Percentiles rank a stretch among this genome's conserved stretches.
These are phyloP conservation scores for Alauda arvensis DNA, from an alignment of 2,797 vertebrate genomes.

Conservation along the genomic window DNA sequence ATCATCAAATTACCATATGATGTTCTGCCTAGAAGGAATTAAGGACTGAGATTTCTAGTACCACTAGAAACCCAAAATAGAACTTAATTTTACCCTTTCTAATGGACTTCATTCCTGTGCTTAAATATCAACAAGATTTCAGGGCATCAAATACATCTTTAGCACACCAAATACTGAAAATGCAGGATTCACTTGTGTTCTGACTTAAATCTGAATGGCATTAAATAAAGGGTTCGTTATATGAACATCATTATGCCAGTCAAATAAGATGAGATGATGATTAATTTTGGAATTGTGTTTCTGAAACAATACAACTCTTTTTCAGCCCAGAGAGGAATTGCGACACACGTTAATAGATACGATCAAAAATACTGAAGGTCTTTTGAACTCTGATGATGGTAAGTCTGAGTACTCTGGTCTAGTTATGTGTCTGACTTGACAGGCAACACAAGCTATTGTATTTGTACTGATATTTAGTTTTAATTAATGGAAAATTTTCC, in stretches of 20 bases:
- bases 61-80: neutral
- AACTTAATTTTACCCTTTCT: neutral
- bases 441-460: neutral
- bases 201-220: neutral
- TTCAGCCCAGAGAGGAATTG: constrained; percentile 74
- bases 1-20: neutral
- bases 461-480: neutral
- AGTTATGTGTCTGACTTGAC: neutral
- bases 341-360: constrained; percentile 48
- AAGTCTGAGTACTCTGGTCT: constrained; percentile 33
- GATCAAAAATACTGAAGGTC: constrained; percentile 34
- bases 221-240: neutral
- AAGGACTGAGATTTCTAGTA: neutral
- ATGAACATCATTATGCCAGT: neutral
- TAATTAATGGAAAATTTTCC: neutral
- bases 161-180: neutral
- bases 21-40: neutral
- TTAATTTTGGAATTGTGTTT: neutral
- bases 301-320: constrained; percentile 13
- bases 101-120: neutral
- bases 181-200: neutral
- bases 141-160: neutral
- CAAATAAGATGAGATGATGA: neutral
- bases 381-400: constrained; percentile 59
- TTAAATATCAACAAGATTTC: neutral